Evolutionary conservation across 2,888 invertebrate species (phyloP), one percentile per base, ranked within the genome.

Genomic region (Minunthozetes semirufus): DNA sequence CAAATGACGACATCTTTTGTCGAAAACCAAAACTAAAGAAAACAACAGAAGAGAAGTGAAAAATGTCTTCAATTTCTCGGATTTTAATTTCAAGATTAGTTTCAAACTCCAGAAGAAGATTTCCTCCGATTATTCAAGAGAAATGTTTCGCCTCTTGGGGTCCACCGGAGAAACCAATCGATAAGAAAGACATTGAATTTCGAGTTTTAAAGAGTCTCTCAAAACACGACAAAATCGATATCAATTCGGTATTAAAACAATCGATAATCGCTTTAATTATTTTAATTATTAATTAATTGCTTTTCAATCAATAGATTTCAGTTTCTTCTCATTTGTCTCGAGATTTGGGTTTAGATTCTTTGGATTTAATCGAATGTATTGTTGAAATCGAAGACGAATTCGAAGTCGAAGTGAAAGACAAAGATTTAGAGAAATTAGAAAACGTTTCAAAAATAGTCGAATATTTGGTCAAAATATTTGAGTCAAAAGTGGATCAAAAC

Each of bases 361-460:
- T 78, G 19, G 78, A 76, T 61, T 61, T 73, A 25, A 77, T 78
- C 22, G 78, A 78, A 50, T 48, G 78, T 29, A 38, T 78, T 13
- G 75, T 78, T 63, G 76, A 74, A 5, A 19, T 78, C 2, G 78
- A 78, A 73, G 76, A 78, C 27, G 78, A 77, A 46, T 78, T 78
- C 66, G 73, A 50, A 5, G 66, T 50, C 22, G 74, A 76, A 42
- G 76, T 78, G 46, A 76, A 27, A 1, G 78, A 78, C 61, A 75
- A 76, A 19, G 75, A 78, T 17, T 74, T 73, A 0, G 78, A 78
- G 42, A 61, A 46, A 15, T 77, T 77, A 11, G 78, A 78, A 33
- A 33, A 70, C 38, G 33, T 38, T 4, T n/a, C n/a, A n/a, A n/a
- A n/a, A n/a, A 66, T 77, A 0, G 75, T 78, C 33, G 74, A 77